Percentiles rank a stretch among this genome's conserved stretches.
phyloP scores from a whole-genome alignment of 2,888 invertebrate genomes.

The Lucinisca nassula region DNA sequence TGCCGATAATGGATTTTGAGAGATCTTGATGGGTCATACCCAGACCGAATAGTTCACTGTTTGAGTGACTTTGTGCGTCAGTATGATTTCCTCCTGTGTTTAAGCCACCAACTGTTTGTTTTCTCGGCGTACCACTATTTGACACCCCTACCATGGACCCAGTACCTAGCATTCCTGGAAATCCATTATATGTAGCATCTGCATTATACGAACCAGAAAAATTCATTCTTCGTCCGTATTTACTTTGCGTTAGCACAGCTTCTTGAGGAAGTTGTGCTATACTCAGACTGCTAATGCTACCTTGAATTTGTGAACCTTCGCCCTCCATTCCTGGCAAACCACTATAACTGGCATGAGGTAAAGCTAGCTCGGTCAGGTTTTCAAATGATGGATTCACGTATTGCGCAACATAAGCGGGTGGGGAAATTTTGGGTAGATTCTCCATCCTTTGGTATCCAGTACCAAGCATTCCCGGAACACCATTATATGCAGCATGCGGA shows the following conservation, averaged over 20 bases:
- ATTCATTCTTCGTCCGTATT: background rate
- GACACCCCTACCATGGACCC: background rate
- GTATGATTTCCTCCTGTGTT: background rate
- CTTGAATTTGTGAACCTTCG: background rate
- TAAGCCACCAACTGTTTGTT: background rate
- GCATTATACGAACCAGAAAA: background rate
- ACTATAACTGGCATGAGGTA: conserved; percentile 3
- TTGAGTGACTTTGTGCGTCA: background rate
- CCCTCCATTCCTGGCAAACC: conserved; percentile 29
- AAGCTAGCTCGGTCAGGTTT: conserved; percentile 18
- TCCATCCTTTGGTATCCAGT: conserved; percentile 12
- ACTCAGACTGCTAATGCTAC: background rate
- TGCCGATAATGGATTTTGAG: background rate
- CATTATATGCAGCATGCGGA: conserved; percentile 24
- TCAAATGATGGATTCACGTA: background rate
- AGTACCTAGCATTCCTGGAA: background rate
- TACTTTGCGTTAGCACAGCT: background rate
- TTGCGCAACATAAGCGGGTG: background rate
- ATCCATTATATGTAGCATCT: background rate
- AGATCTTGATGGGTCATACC: background rate
- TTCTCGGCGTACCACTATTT: background rate
- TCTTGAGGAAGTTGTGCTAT: background rate
- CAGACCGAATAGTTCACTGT: background rate
- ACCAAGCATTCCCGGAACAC: conserved; percentile 55
- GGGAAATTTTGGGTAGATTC: background rate